These are phyloP conservation scores for Meteorus sp. DNA, from an alignment of 1,140 invertebrate species.

Conservation along the genomic window DNA sequence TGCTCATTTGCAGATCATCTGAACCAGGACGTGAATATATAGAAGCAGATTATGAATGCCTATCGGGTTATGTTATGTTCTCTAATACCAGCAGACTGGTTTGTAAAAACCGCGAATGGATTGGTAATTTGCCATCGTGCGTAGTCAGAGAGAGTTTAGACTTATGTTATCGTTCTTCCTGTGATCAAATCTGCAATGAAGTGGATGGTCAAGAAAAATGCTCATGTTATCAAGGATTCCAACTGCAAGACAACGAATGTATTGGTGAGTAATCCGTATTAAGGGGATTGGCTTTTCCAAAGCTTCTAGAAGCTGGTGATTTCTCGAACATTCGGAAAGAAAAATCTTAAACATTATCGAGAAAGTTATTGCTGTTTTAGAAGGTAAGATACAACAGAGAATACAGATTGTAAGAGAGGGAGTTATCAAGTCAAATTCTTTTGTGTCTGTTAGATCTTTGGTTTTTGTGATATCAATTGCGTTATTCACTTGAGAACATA, in stretches of 20 bases:
- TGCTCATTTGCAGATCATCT: conserved; percentile 43
- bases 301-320: too few species aligned
- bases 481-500: too few species aligned
- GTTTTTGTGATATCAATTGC: too few species aligned
- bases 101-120: conserved; percentile 52
- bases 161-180: conserved; percentile 43
- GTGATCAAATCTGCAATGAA: conserved; percentile 58
- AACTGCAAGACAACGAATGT: conserved; percentile 46
- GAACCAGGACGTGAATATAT: conserved; percentile 52
- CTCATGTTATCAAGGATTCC: conserved; percentile 57
- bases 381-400: too few species aligned
- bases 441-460: too few species aligned
- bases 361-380: too few species aligned
- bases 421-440: too few species aligned
- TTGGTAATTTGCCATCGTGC: conserved; percentile 51
- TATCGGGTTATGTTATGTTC: conserved; percentile 44
- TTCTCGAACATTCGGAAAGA: too few species aligned
- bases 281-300: too few species aligned
- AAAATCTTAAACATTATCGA: too few species aligned
- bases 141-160: conserved; percentile 40
- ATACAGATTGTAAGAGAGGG: too few species aligned
- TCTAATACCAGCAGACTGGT: conserved; percentile 42
- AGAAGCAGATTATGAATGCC: conserved; percentile 56
- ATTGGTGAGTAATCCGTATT: too few species aligned
- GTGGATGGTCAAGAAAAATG: conserved; percentile 54